These are phyloP conservation scores for Neolamprologus caudopunctatus DNA, from an alignment of 2,113 vertebrate species.

Conservation along the genomic window DNA sequence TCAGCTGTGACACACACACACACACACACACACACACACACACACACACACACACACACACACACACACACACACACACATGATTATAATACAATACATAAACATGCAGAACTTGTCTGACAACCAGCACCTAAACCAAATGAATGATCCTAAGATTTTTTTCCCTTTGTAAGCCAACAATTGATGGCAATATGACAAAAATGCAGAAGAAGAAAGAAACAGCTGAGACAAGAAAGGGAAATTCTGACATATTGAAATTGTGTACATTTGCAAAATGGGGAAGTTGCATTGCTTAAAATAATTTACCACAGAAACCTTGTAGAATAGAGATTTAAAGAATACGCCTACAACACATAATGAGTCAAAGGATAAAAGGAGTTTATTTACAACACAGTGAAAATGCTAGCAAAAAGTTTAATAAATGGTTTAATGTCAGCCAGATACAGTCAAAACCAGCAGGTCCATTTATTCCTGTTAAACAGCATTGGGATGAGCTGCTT, in stretches of 20 bases:
- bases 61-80: not conserved
- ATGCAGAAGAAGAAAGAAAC: not conserved
- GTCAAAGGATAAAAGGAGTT: not conserved
- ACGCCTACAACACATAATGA: not conserved
- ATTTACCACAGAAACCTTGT: not conserved
- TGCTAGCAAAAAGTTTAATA: not conserved
- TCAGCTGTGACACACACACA: not conserved
- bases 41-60: not conserved
- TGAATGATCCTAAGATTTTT: not conserved
- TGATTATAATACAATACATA: not conserved
- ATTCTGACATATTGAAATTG: slow-evolving; percentile 25
- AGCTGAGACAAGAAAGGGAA: not conserved
- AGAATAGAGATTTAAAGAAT: not conserved
- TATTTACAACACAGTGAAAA: slow-evolving; percentile 24
- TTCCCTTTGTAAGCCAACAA: not conserved
- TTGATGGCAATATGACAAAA: not conserved
- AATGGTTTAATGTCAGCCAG: not conserved
- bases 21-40: not conserved
- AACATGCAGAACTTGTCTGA: not conserved
- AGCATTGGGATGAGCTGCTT: not conserved
- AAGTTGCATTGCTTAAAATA: slow-evolving; percentile 35
- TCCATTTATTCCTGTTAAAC: not conserved
- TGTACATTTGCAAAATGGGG: slow-evolving; percentile 11
- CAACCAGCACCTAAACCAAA: not conserved
- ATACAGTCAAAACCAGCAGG: not conserved